Conservation (phyloP, 2,797 vertebrate species). For the Petrocephalus sullivani region DNA sequence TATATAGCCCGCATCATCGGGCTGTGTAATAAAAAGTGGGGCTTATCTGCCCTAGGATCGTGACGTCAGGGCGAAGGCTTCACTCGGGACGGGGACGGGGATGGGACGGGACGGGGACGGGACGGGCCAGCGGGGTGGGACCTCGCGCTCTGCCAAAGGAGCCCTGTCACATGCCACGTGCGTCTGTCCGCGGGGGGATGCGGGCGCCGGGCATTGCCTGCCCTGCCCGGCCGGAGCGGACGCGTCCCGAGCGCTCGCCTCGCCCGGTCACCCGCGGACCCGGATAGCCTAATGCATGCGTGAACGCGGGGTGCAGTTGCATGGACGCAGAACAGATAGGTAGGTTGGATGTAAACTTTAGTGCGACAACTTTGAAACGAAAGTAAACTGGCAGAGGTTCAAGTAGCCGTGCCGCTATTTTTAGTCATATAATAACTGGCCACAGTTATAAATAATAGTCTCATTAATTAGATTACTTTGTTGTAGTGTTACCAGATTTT, state of each 20-base stretch:
- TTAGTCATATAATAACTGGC: not conserved
- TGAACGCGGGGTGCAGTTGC: not conserved
- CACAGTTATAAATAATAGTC: not conserved
- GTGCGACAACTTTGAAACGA: not conserved
- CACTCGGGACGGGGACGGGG: constrained; percentile 7
- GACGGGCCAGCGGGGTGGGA: constrained; percentile 22
- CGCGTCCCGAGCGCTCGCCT: not conserved
- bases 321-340: not conserved
- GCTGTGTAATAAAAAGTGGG: constrained; percentile 39
- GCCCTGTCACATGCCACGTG: constrained; percentile 12
- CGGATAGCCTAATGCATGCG: not conserved
- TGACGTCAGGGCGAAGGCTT: constrained; percentile 54
- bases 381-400: not conserved
- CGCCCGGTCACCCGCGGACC: not conserved
- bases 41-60: constrained; percentile 46
- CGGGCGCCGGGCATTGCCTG: not conserved
- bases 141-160: not conserved
- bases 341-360: not conserved
- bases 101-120: constrained; percentile 15
- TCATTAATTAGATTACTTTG: not conserved
- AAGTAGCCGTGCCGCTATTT: not conserved
- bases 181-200: not conserved
- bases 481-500: not conserved
- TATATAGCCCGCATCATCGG: constrained; percentile 45
- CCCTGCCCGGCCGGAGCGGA: not conserved